These are phyloP conservation scores for Ostrea edulis DNA, from an alignment of 1,140 invertebrate genomes.

Conservation along the genomic window DNA sequence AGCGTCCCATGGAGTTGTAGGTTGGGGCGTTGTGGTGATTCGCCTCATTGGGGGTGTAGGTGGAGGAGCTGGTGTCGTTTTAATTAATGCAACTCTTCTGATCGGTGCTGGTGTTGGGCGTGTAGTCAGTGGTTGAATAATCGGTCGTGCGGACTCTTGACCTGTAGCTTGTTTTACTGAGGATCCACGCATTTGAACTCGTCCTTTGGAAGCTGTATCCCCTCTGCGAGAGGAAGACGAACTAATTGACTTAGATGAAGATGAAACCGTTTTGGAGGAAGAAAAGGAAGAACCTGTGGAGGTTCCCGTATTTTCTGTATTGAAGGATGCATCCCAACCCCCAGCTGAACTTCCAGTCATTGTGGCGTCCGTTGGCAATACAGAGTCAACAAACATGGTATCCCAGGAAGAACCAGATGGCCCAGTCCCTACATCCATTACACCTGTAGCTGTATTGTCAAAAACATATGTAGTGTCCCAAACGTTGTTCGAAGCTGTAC, in stretches of 20 bases:
- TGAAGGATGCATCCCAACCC: background rate
- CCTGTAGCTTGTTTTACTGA: background rate
- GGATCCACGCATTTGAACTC: background rate
- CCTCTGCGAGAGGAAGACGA: background rate
- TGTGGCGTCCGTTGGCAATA: background rate
- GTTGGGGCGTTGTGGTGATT: constrained; percentile 32
- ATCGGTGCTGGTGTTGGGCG: background rate
- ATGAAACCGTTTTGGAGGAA: background rate
- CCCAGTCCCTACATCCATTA: background rate
- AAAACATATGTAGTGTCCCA: constrained; percentile 1
- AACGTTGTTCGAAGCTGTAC: background rate
- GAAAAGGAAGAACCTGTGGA: background rate
- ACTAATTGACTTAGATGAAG: background rate
- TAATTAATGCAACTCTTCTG: background rate
- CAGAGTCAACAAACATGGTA: background rate
- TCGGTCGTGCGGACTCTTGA: background rate
- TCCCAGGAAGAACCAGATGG: constrained; percentile 1
- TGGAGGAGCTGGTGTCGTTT: constrained; percentile 7
- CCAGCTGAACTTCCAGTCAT: background rate
- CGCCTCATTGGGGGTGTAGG: background rate
- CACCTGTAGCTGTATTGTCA: constrained; percentile 12
- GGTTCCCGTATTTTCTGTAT: background rate
- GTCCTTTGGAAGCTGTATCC: background rate
- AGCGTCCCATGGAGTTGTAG: constrained; percentile 24
- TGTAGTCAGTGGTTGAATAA: background rate